These are phyloP conservation scores for Podargus strigoides DNA, from an alignment of 2,797 vertebrate species.

Conservation along the genomic window DNA sequence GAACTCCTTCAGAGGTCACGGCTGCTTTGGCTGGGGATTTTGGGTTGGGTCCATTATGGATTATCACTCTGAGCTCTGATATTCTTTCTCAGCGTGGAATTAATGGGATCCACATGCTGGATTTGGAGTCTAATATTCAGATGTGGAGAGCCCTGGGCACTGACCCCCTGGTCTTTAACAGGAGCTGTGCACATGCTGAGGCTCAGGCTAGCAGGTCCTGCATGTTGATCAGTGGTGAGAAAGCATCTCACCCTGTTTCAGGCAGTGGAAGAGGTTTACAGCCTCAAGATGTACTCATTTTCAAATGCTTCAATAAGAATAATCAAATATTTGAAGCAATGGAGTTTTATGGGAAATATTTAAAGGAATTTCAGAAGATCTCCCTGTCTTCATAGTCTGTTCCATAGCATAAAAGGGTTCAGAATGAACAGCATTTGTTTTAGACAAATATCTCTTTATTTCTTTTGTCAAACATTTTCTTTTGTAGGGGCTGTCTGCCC, in stretches of 20 bases:
- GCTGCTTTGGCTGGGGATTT: neutral
- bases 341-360: neutral
- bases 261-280: neutral
- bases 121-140: constrained; percentile 6
- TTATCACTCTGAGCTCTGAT: neutral
- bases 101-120: constrained; percentile 11
- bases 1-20: neutral
- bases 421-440: neutral
- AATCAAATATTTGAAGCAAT: neutral
- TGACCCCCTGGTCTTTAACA: neutral
- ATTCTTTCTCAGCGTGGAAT: neutral
- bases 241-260: neutral
- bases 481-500: neutral
- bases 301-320: neutral
- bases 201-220: neutral
- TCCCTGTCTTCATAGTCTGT: neutral
- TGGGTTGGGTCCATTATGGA: neutral
- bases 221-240: fast-evolving
- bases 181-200: neutral
- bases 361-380: neutral
- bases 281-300: neutral
- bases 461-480: neutral
- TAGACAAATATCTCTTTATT: neutral
- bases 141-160: neutral
- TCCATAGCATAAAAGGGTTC: neutral